Conservation (phyloP, 2,888 invertebrate species). For the Trichogramma evanescens region DNA sequence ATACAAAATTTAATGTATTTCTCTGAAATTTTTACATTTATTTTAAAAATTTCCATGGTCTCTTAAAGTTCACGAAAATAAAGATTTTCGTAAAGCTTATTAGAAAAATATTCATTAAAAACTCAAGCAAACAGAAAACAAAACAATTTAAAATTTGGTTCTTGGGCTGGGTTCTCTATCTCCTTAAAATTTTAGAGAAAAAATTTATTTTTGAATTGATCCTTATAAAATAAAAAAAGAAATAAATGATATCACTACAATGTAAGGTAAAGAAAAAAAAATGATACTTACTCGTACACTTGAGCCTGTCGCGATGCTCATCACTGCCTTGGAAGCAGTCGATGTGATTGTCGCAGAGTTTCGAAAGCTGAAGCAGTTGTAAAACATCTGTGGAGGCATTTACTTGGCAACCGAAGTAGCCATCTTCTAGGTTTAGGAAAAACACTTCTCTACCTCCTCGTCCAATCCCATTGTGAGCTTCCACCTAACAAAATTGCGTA, state of each 20-base stretch:
- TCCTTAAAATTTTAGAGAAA: neutral
- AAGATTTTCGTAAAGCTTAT: too few species aligned
- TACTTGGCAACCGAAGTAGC: conserved; percentile 95
- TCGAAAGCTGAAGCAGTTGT: conserved; percentile 90
- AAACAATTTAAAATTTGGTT: neutral
- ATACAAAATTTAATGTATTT: too few species aligned
- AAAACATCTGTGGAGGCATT: conserved; percentile 92
- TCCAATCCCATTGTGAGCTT: conserved; percentile 73
- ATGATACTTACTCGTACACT: conserved; percentile 74
- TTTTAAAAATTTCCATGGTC: too few species aligned
- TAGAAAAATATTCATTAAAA: too few species aligned
- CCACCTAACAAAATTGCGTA: conserved; percentile 51
- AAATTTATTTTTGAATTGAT: neutral
- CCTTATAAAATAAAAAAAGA: too few species aligned
- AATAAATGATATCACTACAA: too few species aligned
- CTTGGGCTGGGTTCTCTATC: too few species aligned
- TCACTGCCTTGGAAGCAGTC: conserved; percentile 91
- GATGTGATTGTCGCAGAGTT: conserved; percentile 83
- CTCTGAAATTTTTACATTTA: too few species aligned
- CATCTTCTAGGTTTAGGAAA: conserved; percentile 94
- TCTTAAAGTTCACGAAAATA: too few species aligned
- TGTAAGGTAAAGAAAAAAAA: neutral
- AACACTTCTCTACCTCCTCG: conserved; percentile 85
- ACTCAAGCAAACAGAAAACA: neutral
- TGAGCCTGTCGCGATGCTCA: conserved; percentile 80